phyloP scores from a whole-genome alignment of 1,140 invertebrate species.

The Pseudachorutes palmiensis region DNA sequence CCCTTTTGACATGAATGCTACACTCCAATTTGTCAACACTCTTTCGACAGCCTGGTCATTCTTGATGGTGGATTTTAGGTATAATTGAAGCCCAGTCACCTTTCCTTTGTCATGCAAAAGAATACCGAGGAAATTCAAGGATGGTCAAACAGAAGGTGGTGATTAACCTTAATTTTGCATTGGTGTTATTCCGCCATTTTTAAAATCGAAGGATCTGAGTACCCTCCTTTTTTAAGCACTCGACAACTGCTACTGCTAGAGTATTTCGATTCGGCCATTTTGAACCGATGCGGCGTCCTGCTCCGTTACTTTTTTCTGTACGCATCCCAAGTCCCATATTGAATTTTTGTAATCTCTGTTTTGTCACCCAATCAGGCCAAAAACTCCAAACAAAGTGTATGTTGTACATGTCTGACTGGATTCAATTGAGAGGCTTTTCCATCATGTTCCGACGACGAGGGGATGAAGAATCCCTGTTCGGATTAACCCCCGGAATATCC shows the following conservation, averaged over 20 bases:
- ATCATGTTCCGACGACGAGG: too few species aligned
- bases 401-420: background rate
- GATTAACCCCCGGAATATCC: background rate
- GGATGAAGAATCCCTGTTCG: background rate
- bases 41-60: background rate
- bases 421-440: background rate
- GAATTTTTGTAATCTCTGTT: conserved; percentile 5
- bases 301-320: background rate
- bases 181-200: too few species aligned
- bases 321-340: background rate
- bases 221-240: background rate
- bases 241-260: too few species aligned
- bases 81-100: background rate
- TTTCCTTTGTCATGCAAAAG: too few species aligned
- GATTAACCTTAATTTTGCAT: too few species aligned
- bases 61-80: background rate
- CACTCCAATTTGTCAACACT: conserved; percentile 3
- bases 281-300: background rate
- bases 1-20: background rate
- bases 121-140: too few species aligned
- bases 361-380: conserved; percentile 9
- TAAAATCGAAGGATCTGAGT: background rate
- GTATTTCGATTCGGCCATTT: background rate
- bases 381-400: conserved; percentile 6
- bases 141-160: too few species aligned